phyloP scores from a whole-genome alignment of 2,797 vertebrate genomes.

The Psittacula derbiana region DNA sequence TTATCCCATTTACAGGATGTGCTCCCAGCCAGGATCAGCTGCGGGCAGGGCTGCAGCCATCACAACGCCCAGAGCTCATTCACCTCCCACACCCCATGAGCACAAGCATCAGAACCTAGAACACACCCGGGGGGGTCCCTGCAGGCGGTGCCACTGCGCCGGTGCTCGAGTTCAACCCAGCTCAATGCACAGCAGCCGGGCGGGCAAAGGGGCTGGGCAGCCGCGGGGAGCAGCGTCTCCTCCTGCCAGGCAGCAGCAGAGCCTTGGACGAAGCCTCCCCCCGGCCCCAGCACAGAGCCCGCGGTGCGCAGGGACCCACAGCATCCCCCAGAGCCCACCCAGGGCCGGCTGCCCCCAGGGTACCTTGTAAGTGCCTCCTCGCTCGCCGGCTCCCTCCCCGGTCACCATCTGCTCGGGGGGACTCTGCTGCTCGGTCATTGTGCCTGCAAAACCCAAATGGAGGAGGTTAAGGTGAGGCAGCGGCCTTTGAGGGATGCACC shows the following conservation, averaged over 20 bases:
- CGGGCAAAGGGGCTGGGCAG: not conserved
- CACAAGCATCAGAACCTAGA: not conserved
- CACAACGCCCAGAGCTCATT: accelerated
- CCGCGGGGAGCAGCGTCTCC: not conserved
- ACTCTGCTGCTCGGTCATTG: conserved; percentile 86
- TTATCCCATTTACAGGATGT: not conserved
- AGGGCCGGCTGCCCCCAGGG: accelerated
- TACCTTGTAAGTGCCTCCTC: conserved; percentile 86
- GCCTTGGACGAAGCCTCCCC: not conserved
- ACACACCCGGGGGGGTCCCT: not conserved
- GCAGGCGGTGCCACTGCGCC: accelerated
- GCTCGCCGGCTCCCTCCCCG: conserved; percentile 84
- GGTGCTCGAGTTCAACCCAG: not conserved
- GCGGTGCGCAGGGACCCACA: accelerated
- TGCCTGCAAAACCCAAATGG: conserved; percentile 23
- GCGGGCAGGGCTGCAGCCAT: not conserved
- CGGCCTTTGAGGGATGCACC: accelerated
- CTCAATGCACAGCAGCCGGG: not conserved
- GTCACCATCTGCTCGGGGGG: conserved; percentile 84
- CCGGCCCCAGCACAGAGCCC: not conserved
- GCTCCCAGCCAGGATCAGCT: not conserved
- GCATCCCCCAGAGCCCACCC: accelerated
- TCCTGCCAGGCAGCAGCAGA: not conserved
- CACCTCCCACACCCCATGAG: accelerated
- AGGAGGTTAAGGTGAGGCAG: not conserved